A percentile compares a stretch with the other conserved stretches of the same genome.
Evolutionary conservation across 1,140 invertebrate species (phyloP).

Genomic region (Drosophila tani): DNA sequence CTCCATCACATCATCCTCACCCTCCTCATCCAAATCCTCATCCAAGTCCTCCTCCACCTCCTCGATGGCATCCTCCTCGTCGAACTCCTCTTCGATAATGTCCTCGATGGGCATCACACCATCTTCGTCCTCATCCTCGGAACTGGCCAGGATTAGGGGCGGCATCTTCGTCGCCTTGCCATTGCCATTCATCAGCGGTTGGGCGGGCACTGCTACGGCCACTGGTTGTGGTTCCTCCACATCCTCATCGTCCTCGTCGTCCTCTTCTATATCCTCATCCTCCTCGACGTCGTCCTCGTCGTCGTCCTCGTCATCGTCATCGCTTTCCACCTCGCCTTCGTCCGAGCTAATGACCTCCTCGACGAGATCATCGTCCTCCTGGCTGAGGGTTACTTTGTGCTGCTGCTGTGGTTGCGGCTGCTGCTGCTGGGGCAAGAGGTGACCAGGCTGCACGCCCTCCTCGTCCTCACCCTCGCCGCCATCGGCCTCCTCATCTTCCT

Average conservation of each 20-base stretch:
- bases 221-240: constrained; percentile 43
- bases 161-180: constrained; percentile 35
- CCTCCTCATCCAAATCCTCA: constrained; percentile 33
- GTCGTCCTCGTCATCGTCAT: constrained; percentile 39
- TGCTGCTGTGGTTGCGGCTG: constrained; percentile 6
- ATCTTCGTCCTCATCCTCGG: constrained; percentile 38
- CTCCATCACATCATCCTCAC: constrained; percentile 5
- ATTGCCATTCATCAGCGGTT: constrained; percentile 49
- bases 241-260: constrained; percentile 41
- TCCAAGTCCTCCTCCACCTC: constrained; percentile 46
- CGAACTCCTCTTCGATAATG: constrained; percentile 69
- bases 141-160: constrained; percentile 43
- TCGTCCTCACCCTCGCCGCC: constrained; percentile 41
- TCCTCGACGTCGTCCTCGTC: constrained; percentile 58
- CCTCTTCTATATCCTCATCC: constrained; percentile 35
- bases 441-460: constrained; percentile 31
- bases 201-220: constrained; percentile 10
- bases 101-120: constrained; percentile 56
- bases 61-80: constrained; percentile 43
- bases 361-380: constrained; percentile 33
- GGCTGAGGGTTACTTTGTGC: constrained; percentile 5
- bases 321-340: constrained; percentile 36
- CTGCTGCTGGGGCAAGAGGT: constrained; percentile 18
- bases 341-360: constrained; percentile 61
- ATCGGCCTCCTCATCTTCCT: constrained; percentile 34